phyloP scores from a whole-genome alignment of 2,888 invertebrate genomes.

The Onchidella celtica region DNA sequence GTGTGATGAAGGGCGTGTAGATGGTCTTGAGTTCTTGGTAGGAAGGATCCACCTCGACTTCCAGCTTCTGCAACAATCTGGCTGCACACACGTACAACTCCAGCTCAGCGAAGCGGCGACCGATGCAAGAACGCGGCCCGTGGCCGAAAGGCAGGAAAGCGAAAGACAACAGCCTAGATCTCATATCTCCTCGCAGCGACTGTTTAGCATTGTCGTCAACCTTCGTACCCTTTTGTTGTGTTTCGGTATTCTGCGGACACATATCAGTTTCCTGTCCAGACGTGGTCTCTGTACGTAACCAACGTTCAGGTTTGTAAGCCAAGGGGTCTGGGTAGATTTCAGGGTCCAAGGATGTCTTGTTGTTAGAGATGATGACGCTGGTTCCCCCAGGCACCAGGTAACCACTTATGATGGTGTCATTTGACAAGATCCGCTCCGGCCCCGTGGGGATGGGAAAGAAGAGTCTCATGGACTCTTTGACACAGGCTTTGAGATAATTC shows the following conservation, averaged over 20 bases:
- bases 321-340: not conserved
- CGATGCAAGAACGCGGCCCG: conserved; percentile 73
- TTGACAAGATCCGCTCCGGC: conserved; percentile 48
- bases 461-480: conserved; percentile 71
- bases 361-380: conserved; percentile 39
- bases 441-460: conserved; percentile 53
- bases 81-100: conserved; percentile 78
- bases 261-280: conserved; percentile 28
- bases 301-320: not conserved
- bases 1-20: conserved; percentile 45
- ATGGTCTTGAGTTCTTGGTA: conserved; percentile 24
- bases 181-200: not conserved
- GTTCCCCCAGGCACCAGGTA: conserved; percentile 52
- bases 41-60: not conserved
- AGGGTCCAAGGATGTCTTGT: conserved; percentile 24
- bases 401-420: conserved; percentile 51
- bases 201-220: not conserved
- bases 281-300: not conserved
- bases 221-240: too few relatives aligned
- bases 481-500: conserved; percentile 68
- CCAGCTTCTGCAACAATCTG: conserved; percentile 45
- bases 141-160: conserved; percentile 65
- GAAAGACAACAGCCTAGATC: conserved; percentile 29
- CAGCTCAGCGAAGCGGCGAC: conserved; percentile 78
- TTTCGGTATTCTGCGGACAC: not conserved